Percentiles rank a stretch among this genome's conserved stretches.
Evolutionary conservation across 2,888 invertebrate species (phyloP).

Genomic region (Megaustenia siamemsis): DNA sequence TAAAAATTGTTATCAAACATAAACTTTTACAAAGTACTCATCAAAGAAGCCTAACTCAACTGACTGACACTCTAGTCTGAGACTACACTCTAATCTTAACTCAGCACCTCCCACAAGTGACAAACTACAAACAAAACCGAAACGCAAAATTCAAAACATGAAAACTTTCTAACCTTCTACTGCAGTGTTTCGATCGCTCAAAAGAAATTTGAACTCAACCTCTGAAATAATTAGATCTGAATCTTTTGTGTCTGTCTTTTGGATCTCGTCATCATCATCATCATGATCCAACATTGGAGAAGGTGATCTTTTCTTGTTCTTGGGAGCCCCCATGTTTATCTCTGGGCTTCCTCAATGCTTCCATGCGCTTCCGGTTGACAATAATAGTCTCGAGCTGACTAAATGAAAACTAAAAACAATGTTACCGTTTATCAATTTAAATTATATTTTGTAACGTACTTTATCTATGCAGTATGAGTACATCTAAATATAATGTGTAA

Average conservation of each 20-base stretch:
- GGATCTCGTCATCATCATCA: background rate
- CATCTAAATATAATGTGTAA: background rate
- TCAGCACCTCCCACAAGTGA: too few species aligned
- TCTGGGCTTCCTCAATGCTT: background rate
- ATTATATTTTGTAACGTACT: too few species aligned
- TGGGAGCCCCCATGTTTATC: background rate
- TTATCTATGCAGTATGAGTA: too few species aligned
- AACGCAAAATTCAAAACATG: too few species aligned
- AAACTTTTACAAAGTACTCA: too few species aligned
- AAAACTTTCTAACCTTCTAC: slow-evolving; percentile 35
- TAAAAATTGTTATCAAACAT: too few species aligned
- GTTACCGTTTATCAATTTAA: background rate
- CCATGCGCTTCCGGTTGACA: slow-evolving; percentile 38
- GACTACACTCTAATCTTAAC: too few species aligned
- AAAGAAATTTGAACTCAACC: slow-evolving; percentile 51
- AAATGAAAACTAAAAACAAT: background rate
- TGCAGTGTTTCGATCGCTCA: slow-evolving; percentile 32
- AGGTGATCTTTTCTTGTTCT: background rate
- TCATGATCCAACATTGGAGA: too few species aligned
- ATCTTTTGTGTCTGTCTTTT: background rate
- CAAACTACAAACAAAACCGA: too few species aligned
- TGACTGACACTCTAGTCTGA: too few species aligned
- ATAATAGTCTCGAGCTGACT: background rate
- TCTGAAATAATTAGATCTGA: slow-evolving; percentile 23
- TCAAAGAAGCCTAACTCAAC: too few species aligned